A percentile compares a stretch with the other conserved stretches of the same genome.
Evolutionary conservation across 2,113 vertebrate genomes (phyloP).

Genomic region (Eretmochelys imbricata): DNA sequence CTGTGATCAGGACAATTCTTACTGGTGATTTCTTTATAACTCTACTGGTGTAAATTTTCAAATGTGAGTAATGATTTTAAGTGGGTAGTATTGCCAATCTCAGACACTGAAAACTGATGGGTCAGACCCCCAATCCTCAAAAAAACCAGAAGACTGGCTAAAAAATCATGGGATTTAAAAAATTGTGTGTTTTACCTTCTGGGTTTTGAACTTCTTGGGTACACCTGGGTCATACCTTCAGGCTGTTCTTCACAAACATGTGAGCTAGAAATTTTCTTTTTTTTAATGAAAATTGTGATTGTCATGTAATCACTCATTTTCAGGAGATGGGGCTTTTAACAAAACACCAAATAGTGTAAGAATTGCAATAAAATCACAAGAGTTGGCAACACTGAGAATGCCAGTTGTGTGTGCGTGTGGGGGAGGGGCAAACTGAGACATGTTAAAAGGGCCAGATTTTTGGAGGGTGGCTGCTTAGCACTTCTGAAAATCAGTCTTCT

Average conservation of each 20-base stretch:
- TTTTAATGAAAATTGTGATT: neutral
- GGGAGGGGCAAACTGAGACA: accelerated
- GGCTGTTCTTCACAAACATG: neutral
- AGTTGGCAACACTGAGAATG: neutral
- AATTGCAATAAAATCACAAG: neutral
- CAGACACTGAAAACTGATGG: neutral
- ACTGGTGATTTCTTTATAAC: neutral
- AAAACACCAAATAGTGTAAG: neutral
- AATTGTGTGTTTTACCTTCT: neutral
- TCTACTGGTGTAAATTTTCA: neutral
- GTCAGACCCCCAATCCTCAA: neutral
- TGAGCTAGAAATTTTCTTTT: neutral
- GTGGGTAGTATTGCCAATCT: accelerated
- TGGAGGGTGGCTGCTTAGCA: neutral
- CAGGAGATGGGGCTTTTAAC: neutral
- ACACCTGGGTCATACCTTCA: neutral
- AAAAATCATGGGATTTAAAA: neutral
- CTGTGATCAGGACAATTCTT: neutral
- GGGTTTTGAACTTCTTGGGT: neutral
- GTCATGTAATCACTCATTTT: neutral
- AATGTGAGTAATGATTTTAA: neutral
- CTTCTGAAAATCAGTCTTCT: neutral
- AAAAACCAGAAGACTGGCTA: accelerated
- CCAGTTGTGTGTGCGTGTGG: neutral
- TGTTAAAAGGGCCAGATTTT: neutral